Base-by-base conservation (phyloP, 2,797 vertebrate species). In the Tolypeutes matacus region DNA sequence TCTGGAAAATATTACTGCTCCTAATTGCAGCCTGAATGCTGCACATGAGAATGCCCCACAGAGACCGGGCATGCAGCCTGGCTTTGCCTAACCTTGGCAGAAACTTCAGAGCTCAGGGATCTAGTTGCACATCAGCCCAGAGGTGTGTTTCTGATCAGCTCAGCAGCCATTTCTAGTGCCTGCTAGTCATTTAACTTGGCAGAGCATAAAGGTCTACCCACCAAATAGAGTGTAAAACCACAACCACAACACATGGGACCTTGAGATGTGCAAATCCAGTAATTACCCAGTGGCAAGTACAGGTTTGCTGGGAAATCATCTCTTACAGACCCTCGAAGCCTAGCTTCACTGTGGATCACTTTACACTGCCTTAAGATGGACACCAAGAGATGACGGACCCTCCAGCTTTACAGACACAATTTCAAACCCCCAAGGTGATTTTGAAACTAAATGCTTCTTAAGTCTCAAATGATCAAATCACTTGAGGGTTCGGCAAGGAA, bases 141-240 rank as follows among this genome's bases (percentile, higher is more conserved):
- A 23, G 23, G 42, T 96, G 96, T 97, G 94, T 72, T 98, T 98
- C 93, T 89, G 94, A 98, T 97, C 96, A 96, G 60, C 23, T 81
- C 49, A 17, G 84, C 84, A 96, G 95, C 77, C 75, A 72, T 95
- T 83, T 46, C 85, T 76, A 91, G 82, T 51, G 97, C 88, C 76
- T 96, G 83, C 89, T 92, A 94, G 82, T 96, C 96, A 97, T 95
- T 96, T 94, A 96, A 96, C 90, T 83, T 94, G 93, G 86, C 94
- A 91, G 88, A 94, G 82, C 80, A 53, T 42, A 91, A 86, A 78
- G 39, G 84, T 82, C 82, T 91, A 36, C 67, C 70, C 58, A 89
- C 77, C 75, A 93, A 96, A 94, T 95, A 85, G 93, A 94, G 94
- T 96, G 94, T 65, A 95, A 97, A 97, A 84, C 96, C 95, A 94